Conservation (phyloP, 2,888 invertebrate species). For the Aphidius colemani region DNA sequence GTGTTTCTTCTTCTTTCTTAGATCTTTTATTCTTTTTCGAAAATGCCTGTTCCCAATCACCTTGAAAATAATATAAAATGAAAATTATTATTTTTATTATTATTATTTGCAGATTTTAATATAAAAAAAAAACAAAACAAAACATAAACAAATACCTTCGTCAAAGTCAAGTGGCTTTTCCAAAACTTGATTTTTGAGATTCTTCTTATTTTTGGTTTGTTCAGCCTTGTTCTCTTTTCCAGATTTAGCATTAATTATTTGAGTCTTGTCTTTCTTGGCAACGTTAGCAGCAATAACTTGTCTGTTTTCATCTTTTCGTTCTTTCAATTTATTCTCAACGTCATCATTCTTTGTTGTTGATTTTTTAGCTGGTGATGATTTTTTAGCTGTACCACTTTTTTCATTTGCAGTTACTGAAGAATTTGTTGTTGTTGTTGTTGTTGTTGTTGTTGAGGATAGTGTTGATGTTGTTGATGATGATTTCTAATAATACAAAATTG, state of each 20-base stretch:
- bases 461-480: constrained; percentile 60
- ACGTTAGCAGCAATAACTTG: constrained; percentile 44
- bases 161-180: constrained; percentile 76
- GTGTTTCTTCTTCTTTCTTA: constrained; percentile 67
- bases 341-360: constrained; percentile 59
- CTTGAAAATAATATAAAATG: constrained; percentile 43
- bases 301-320: constrained; percentile 64
- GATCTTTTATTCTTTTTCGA: constrained; percentile 75
- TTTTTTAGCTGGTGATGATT: constrained; percentile 62
- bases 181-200: constrained; percentile 63
- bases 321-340: constrained; percentile 61
- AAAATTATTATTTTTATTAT: background rate
- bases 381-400: constrained; percentile 65
- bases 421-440: no score
- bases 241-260: constrained; percentile 39
- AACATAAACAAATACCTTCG: constrained; percentile 63
- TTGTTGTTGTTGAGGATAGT: no score
- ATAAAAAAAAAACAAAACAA: background rate
- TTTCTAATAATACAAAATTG: constrained; percentile 68
- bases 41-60: constrained; percentile 73
- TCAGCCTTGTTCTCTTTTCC: constrained; percentile 63
- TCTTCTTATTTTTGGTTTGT: constrained; percentile 68
- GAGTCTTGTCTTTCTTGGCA: constrained; percentile 53
- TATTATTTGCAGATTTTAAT: background rate
- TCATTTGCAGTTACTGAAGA: constrained; percentile 56